These are phyloP conservation scores for Rhabdomys pumilio DNA, from an alignment of 2,797 vertebrate genomes.

Conservation along the genomic window DNA sequence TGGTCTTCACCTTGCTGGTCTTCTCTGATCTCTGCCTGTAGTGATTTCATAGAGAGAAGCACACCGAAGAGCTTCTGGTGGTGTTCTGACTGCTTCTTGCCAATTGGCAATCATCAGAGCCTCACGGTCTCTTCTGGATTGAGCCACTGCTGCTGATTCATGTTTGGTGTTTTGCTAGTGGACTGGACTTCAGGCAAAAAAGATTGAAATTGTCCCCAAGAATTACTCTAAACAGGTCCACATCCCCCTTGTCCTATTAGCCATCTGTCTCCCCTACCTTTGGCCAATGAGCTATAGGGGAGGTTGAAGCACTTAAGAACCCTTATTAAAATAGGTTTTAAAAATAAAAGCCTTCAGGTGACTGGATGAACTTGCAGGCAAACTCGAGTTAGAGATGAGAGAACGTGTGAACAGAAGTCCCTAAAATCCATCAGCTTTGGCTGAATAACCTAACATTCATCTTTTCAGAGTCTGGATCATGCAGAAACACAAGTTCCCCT, in stretches of 20 bases:
- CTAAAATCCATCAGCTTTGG: not conserved
- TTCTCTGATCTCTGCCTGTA: not conserved
- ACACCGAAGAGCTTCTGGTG: not conserved
- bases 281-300: not conserved
- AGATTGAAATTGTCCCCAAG: not conserved
- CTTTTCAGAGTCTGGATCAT: not conserved
- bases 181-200: not conserved
- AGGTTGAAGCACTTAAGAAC: not conserved
- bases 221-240: not conserved
- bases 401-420: not conserved
- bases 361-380: not conserved
- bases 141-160: not conserved
- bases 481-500: not conserved
- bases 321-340: not conserved
- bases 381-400: conserved; percentile 51
- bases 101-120: not conserved
- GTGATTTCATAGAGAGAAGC: not conserved
- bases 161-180: not conserved
- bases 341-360: not conserved
- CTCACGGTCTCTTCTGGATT: not conserved
- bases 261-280: not conserved
- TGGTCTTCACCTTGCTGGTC: not conserved
- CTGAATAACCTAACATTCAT: not conserved
- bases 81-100: not conserved
- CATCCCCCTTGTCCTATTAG: not conserved